Evolutionary conservation across 2,113 vertebrate genomes (phyloP).

Genomic region (Ctenomys sociabilis): DNA sequence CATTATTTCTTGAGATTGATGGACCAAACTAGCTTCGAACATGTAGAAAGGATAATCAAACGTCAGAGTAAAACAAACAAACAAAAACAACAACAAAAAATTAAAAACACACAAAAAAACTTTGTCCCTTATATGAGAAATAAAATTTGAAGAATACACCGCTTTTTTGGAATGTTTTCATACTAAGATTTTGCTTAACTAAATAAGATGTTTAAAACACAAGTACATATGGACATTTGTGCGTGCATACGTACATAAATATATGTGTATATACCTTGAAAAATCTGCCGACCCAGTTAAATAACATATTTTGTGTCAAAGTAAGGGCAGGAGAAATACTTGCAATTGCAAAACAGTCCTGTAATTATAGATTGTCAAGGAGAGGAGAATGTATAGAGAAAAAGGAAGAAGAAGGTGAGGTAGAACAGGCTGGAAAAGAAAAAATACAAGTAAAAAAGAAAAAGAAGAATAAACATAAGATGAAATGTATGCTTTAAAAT

Average conservation of each 20-base stretch:
- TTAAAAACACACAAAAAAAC: not conserved
- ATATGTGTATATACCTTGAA: not conserved
- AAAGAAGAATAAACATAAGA: not conserved
- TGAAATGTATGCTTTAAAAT: not conserved
- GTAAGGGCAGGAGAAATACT: not conserved
- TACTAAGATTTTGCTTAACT: not conserved
- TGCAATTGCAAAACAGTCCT: not conserved
- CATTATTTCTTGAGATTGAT: not conserved
- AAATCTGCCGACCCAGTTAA: conserved; percentile 9
- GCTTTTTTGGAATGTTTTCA: not conserved
- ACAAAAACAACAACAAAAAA: too few species aligned
- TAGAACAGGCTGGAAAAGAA: not conserved
- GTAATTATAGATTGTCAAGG: not conserved
- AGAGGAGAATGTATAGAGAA: not conserved
- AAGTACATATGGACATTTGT: not conserved
- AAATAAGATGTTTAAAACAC: not conserved
- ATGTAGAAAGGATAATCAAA: not conserved
- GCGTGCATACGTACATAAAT: not conserved
- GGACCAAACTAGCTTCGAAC: not conserved
- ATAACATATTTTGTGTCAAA: conserved; percentile 2
- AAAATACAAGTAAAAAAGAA: not conserved
- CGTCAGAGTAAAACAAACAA: not conserved
- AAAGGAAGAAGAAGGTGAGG: not conserved
- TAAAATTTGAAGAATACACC: not conserved
- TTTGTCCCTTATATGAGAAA: not conserved